Evolutionary conservation across 1,140 invertebrate species (phyloP), one percentile per base, ranked within the genome.

Genomic region (Heliconius hermathena): DNA sequence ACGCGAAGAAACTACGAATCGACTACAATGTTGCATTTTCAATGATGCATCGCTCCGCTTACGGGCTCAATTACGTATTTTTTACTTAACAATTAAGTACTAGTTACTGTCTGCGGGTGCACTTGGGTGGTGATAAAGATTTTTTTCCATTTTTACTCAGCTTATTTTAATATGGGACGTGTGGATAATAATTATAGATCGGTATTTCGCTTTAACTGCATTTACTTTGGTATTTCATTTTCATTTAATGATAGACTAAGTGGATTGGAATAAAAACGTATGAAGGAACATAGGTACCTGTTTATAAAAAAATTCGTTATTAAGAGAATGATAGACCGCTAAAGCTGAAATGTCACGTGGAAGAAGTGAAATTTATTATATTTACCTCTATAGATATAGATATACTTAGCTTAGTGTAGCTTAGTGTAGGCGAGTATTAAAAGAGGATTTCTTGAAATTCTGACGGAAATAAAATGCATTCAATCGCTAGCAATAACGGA

Each of bases 41-140:
- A 76, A 71, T 76, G 60, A 76, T 71, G 20, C 57, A 76, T 49
- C 41, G 26, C n/a, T 71, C 20, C n/a, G 52, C 74, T 76, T 76
- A 76, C 49, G 74, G 74, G 57, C 38, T 76, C 74, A 71, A 76
- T 76, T 76, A 76, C 16, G 22, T 46, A 71, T 66, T 76, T 70
- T 76, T 70, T 76, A 70, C 29, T 76, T 13, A 76, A 36, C 16
- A 70, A 76, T 71, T 76, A 76, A 76, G 36, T 70, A 41, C 74
- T 76, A 76, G 38, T 20, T 57, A 1, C 57, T 26, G 74, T 66
- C 57, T n/a, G 74, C 38, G 57, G 74, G 13, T 70, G 8, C 22
- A 46, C 57, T 70, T 71, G 74, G 74, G 74, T 66, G 74, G 74
- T 75, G 60, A 76, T 76, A 76, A 46, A 70, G 60, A 41, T 41